Evolutionary conservation across 2,797 vertebrate species (phyloP), one percentile per base, ranked within the genome.

Genomic region (Protosalanx chinensis): DNA sequence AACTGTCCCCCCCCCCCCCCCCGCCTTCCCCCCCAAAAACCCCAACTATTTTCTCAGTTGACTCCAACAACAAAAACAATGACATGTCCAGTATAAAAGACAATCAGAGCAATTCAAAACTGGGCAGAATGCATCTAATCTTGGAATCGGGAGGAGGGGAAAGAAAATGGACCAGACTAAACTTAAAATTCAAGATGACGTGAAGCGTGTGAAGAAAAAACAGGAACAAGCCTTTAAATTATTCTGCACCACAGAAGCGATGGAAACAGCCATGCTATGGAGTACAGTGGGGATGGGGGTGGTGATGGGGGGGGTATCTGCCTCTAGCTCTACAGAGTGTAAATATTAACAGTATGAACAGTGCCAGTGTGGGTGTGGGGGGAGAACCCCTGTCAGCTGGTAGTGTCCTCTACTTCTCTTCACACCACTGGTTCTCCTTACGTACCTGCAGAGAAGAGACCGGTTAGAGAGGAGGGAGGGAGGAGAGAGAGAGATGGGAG

Each of bases 401-500:
- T 91, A 92, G 91, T 90, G 90, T 93, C 89, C 87, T 91, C 16
- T 23, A 98, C 90, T 99, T 99, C 86, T 99, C 97, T 97, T 99
- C 97, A 89, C 96, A 98, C 97, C 97, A 98, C 91, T 98, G 97
- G 93, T 99, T 99, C 90, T 97, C 97, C 93, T 98, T 98, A 90
- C 95, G 95, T 93, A 98, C 97, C 97, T 98, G 93, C 0, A 3
- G 83, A 35, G 61, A 62, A 69, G 78, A 66, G 56, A 30, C 6
- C 16, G 62, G 4, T 12, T 16, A 33, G 13, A 10, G 27, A 30
- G 5, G 18, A 68, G 27, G 5, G 1, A 67, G 20, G 53, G 56
- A 6, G 33, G n/a, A 7, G 23, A 3, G 16, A 13, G 32, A 8
- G 5, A 3, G 61, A 35, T 15, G 29, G 13, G 29, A 3, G 3